Evolutionary conservation across 2,797 vertebrate species (phyloP).

Genomic region (Chrosomus eos): DNA sequence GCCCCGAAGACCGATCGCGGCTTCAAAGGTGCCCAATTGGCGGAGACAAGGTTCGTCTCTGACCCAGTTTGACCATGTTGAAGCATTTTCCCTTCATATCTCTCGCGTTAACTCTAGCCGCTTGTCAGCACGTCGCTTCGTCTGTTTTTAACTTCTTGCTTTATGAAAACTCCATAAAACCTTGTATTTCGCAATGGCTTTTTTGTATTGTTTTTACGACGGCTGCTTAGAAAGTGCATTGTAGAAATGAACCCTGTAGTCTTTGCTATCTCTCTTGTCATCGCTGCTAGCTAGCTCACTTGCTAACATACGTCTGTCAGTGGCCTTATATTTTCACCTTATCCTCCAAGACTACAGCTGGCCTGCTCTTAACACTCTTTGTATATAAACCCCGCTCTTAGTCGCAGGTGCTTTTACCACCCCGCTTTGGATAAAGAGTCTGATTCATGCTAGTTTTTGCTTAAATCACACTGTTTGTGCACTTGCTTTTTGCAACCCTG

Average conservation of each 20-base stretch:
- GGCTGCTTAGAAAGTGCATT: constrained; percentile 3
- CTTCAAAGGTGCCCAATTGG: constrained; percentile 32
- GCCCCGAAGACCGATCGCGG: constrained; percentile 11
- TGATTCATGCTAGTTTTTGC: constrained; percentile 14
- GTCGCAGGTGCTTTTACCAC: constrained; percentile 23
- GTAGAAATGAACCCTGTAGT: constrained; percentile 6
- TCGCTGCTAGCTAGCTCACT: constrained; percentile 17
- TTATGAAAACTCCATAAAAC: constrained; percentile 8
- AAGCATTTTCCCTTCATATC: constrained; percentile 32
- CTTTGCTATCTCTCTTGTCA: constrained; percentile 17
- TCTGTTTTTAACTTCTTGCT: constrained; percentile 8
- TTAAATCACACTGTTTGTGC: not conserved
- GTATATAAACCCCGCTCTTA: constrained; percentile 4
- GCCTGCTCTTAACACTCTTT: constrained; percentile 34
- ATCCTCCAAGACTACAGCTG: constrained; percentile 60
- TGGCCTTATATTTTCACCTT: constrained; percentile 61
- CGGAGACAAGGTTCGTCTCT: constrained; percentile 20
- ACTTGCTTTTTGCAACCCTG: not conserved
- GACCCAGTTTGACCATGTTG: constrained; percentile 42
- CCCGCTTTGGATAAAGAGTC: constrained; percentile 19
- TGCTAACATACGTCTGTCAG: constrained; percentile 62
- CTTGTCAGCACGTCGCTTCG: constrained; percentile 18
- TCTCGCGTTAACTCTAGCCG: constrained; percentile 11
- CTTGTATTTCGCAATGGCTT: not conserved
- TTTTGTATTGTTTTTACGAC: not conserved